These are phyloP conservation scores for Muntiacus reevesi DNA, from an alignment of 2,113 vertebrate species.

Conservation along the genomic window DNA sequence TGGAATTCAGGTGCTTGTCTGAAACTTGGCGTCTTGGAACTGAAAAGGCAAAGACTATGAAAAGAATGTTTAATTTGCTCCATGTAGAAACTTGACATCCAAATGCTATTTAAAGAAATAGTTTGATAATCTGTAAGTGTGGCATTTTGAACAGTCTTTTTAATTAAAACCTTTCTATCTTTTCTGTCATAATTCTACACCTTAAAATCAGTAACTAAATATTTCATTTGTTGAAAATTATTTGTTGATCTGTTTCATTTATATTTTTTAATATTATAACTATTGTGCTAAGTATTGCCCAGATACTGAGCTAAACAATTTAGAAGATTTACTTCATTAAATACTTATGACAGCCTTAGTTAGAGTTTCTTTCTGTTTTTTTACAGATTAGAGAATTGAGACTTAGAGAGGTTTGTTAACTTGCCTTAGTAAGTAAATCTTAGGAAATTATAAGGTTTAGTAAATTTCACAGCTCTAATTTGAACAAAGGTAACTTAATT, in stretches of 20 bases:
- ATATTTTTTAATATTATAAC: neutral
- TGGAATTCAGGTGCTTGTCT: constrained; percentile 7
- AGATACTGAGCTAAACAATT: neutral
- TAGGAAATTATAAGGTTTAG: neutral
- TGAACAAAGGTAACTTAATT: neutral
- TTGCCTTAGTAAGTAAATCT: neutral
- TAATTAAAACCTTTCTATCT: neutral
- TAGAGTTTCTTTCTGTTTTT: neutral
- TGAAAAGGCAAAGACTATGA: neutral
- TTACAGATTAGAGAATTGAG: neutral
- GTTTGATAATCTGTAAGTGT: neutral
- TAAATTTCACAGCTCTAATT: neutral
- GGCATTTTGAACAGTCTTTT: neutral
- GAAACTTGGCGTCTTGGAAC: constrained; percentile 4
- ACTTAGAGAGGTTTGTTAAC: neutral
- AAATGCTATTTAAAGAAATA: neutral
- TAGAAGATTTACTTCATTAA: neutral
- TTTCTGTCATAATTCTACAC: neutral
- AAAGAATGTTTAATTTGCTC: constrained; percentile 1
- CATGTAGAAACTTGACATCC: neutral
- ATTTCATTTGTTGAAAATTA: neutral
- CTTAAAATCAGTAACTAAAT: neutral
- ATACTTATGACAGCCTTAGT: neutral
- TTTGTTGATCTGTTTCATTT: neutral
- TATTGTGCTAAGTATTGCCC: neutral